Base-by-base conservation (phyloP, 2,888 invertebrate genomes). In the Polydesmus complanatus region DNA sequence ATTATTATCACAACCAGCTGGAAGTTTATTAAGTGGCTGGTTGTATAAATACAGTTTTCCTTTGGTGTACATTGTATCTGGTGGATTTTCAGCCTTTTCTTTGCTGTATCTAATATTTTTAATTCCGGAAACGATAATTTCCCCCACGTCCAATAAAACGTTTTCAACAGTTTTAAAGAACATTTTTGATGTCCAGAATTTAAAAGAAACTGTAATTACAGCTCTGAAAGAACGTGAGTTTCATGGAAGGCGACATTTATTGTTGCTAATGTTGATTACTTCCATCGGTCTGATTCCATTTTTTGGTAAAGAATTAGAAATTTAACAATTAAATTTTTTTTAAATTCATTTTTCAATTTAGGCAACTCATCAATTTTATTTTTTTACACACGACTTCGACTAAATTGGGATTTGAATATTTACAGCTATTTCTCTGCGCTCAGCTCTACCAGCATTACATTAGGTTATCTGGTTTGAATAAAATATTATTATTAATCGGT, bases 391-490 rank as follows among this genome's bases (percentile, higher is more conserved):
- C 37, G 55, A 1, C 25, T 60, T 25, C 21, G 47, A 49, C 55
- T 60, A 26, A n/a, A 48, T 21, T 60, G 60, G 60, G 50, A 54
- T 26, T 11, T 55, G 21, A 54, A 23, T 3, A 60, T 50, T 19
- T 60, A 49, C 49, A 60, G 26, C 19, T 60, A 60, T 37, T 60
- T 55, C 26, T 5, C 11, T 19, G 54, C 55, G 5, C 3, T 26
- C 8, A 21, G 3, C 8, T 22, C 8, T 11, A 21, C n/a, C n/a
- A 21, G 11, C n/a, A 21, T 21, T 18, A 18, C 23, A 25, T 21
- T 54, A 11, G 54, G 54, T 54, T 22, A 21, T 3, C 5, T 22
- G 5, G n/a, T 14, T 51, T 51, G 5, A 8, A 11, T 19, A 8
- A 37, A 14, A 19, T 14, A 21, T 51, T 51, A n/a, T n/a, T n/a